Evolutionary conservation across 2,888 invertebrate genomes (phyloP), one percentile per base, ranked within the genome.

Genomic region (Drosophila antonietae): DNA sequence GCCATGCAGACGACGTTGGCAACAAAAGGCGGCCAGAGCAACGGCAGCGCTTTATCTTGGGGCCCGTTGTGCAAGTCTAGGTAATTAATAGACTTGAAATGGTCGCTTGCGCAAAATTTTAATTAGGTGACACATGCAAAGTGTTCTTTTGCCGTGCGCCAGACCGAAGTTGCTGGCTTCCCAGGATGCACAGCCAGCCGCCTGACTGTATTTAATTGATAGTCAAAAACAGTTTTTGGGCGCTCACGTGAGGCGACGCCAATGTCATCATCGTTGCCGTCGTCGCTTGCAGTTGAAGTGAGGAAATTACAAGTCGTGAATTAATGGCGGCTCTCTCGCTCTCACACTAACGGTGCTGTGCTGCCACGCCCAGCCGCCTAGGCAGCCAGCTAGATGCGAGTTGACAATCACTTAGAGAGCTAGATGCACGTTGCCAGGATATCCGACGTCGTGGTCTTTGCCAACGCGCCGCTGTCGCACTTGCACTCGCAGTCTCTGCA

Each of bases 261-360:
- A 61, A 61, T 73, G 44, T 47, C 66, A 23, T 57, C 64, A 20
- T 58, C 46, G 23, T 55, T 61, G 33, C 49, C 63, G 12, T 63
- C 61, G 59, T 59, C 58, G 61, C 75, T 78, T 83, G 88, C 83
- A 83, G 82, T 78, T 88, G 88, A 90, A 90, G 90, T 91, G 82
- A 91, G 91, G 91, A 91, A 91, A 91, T 91, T 91, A 91, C 91
- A 90, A 90, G 88, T 90, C 89, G 89, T 87, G 90, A 86, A 91
- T 91, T 91, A 91, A 91, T 91, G 89, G 89, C 84, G 84, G 71
- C 82, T 56, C 68, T 65, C 67, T 39, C 35, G 20, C 15, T 9
- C 37, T 8, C 52, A 6, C 35, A 20, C 8, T 4, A 1, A 18
- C 8, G 12, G 12, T 44, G 20, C 35, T 53, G 14, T 15, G 35